Evolutionary conservation across 2,113 vertebrate genomes (phyloP).

Genomic region (Cephalopholis sonnerati): DNA sequence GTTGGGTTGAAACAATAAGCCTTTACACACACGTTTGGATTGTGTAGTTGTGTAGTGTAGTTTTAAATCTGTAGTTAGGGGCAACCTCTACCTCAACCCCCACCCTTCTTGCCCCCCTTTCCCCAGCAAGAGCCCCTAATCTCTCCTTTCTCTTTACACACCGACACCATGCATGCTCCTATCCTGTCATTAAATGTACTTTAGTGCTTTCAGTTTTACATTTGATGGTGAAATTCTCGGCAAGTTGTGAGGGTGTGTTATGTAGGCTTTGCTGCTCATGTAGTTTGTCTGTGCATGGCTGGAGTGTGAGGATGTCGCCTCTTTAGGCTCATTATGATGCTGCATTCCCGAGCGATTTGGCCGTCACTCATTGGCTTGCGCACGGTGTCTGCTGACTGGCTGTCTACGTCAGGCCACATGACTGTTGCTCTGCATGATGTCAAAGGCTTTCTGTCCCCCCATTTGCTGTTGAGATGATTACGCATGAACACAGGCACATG

Average conservation of each 20-base stretch:
- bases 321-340: slow-evolving; percentile 38
- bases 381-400: slow-evolving; percentile 62
- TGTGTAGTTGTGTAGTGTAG: neutral
- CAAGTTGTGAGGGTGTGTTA: slow-evolving; percentile 4
- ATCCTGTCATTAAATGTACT: slow-evolving; percentile 41
- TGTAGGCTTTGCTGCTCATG: slow-evolving; percentile 12
- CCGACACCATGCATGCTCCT: slow-evolving; percentile 56
- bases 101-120: neutral
- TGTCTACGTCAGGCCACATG: slow-evolving; percentile 67
- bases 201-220: slow-evolving; percentile 14
- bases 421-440: slow-evolving; percentile 76
- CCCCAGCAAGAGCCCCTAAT: slow-evolving; percentile 11
- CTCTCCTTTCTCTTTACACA: slow-evolving; percentile 41
- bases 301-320: slow-evolving; percentile 27
- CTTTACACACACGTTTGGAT: slow-evolving; percentile 31
- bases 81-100: slow-evolving; percentile 61
- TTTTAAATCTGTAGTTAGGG: slow-evolving; percentile 35
- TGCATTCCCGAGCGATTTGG: slow-evolving; percentile 22
- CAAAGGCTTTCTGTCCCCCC: slow-evolving; percentile 58
- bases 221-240: neutral
- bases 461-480: slow-evolving; percentile 67
- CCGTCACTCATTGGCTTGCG: slow-evolving; percentile 41
- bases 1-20: slow-evolving; percentile 33
- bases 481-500: slow-evolving; percentile 63
- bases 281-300: slow-evolving; percentile 54